A percentile compares a stretch with the other conserved stretches of the same genome.
phyloP scores from a whole-genome alignment of 2,797 vertebrate genomes.

The Sardinella longiceps region DNA sequence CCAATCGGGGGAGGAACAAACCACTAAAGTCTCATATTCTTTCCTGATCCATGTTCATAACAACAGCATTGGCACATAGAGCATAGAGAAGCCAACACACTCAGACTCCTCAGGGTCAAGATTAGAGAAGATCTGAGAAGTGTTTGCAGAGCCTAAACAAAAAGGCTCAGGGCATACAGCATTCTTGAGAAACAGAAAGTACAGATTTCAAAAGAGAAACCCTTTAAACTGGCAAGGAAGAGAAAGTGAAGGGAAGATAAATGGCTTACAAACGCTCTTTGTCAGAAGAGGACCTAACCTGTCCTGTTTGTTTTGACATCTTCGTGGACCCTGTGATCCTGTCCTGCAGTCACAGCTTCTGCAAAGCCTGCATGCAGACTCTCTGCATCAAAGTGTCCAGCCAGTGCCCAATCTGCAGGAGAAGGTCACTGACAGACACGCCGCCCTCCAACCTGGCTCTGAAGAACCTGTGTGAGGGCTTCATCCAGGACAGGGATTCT shows the following conservation, averaged over 20 bases:
- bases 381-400: neutral
- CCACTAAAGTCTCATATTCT: too few relatives aligned
- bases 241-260: neutral
- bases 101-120: too few relatives aligned
- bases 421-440: neutral
- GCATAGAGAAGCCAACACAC: too few relatives aligned
- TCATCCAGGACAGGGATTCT: neutral
- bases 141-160: neutral
- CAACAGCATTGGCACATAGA: too few relatives aligned
- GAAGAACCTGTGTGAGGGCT: neutral
- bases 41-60: too few relatives aligned
- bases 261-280: neutral
- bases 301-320: neutral
- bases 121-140: neutral
- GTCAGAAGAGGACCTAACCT: neutral
- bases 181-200: neutral
- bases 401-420: neutral
- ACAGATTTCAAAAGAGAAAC: neutral
- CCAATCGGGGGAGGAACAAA: too few relatives aligned
- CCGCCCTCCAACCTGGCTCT: neutral
- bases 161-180: neutral
- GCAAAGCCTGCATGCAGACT: neutral
- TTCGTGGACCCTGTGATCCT: constrained; percentile 9
- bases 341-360: neutral
- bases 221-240: neutral